A percentile compares a stretch with the other conserved stretches of the same genome.
Conservation (phyloP, 2,888 invertebrate genomes). For the Trachelus troglodyta region DNA sequence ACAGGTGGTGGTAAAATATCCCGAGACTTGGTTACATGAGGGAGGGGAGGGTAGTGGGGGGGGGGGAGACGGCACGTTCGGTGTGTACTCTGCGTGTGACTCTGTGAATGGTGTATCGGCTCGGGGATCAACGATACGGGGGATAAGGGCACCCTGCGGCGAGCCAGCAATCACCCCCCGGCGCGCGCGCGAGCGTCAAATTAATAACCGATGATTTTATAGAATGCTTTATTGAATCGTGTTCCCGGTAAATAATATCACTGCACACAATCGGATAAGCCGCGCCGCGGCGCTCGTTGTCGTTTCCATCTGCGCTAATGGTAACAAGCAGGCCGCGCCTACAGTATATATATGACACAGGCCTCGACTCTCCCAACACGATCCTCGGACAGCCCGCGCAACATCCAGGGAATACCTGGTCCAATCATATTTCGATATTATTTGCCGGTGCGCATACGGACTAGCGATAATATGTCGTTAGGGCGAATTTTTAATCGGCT, state of each 20-base stretch:
- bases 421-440: too few relatives aligned
- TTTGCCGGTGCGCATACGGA: too few relatives aligned
- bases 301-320: slow-evolving; percentile 9
- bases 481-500: too few relatives aligned
- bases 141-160: slow-evolving; percentile 49
- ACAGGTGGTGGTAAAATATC: not conserved
- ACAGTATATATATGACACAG: not conserved
- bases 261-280: slow-evolving; percentile 37
- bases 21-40: not conserved
- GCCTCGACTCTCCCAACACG: not conserved
- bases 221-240: slow-evolving; percentile 62
- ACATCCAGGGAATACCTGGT: too few relatives aligned
- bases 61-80: not conserved
- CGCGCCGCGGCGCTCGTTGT: slow-evolving; percentile 11
- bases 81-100: not conserved
- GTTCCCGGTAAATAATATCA: slow-evolving; percentile 54
- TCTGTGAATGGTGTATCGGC: not conserved
- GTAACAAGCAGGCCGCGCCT: slow-evolving; percentile 11
- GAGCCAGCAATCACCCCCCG: slow-evolving; percentile 55
- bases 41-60: not conserved
- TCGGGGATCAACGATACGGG: slow-evolving; percentile 39
- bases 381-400: not conserved
- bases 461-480: too few relatives aligned
- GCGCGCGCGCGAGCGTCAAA: slow-evolving; percentile 56
- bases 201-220: slow-evolving; percentile 65